Conservation (phyloP, 2,888 invertebrate species). For the Pinctada fucata region DNA sequence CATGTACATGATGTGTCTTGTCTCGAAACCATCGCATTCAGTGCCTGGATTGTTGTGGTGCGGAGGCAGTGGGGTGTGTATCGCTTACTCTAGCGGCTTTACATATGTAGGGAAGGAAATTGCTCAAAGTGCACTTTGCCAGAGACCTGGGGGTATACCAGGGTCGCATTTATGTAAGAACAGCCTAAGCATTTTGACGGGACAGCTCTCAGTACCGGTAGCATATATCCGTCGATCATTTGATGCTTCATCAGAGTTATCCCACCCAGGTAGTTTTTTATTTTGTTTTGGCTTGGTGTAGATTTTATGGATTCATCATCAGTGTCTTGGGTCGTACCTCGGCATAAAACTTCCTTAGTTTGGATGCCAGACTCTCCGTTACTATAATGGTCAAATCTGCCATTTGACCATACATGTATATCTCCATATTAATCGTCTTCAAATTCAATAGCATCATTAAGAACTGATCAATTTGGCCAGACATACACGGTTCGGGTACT, state of each 20-base stretch:
- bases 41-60: not conserved
- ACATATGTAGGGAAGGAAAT: not conserved
- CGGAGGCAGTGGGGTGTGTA: not conserved
- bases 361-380: not conserved
- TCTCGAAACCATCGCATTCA: not conserved
- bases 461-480: too few relatives aligned
- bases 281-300: not conserved
- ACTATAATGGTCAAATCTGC: not conserved
- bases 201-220: not conserved
- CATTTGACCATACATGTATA: not conserved
- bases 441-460: too few relatives aligned
- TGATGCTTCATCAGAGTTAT: not conserved
- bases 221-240: not conserved
- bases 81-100: not conserved
- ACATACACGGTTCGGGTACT: too few relatives aligned
- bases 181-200: constrained; percentile 3
- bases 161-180: not conserved
- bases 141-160: not conserved
- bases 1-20: constrained; percentile 5
- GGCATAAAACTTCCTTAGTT: not conserved
- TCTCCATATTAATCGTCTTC: too few relatives aligned
- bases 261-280: constrained; percentile 7
- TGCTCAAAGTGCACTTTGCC: not conserved
- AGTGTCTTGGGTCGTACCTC: constrained; percentile 1
- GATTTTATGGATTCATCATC: not conserved